These are phyloP conservation scores for Arctopsyche grandis DNA, from an alignment of 1,140 invertebrate species.

Conservation along the genomic window DNA sequence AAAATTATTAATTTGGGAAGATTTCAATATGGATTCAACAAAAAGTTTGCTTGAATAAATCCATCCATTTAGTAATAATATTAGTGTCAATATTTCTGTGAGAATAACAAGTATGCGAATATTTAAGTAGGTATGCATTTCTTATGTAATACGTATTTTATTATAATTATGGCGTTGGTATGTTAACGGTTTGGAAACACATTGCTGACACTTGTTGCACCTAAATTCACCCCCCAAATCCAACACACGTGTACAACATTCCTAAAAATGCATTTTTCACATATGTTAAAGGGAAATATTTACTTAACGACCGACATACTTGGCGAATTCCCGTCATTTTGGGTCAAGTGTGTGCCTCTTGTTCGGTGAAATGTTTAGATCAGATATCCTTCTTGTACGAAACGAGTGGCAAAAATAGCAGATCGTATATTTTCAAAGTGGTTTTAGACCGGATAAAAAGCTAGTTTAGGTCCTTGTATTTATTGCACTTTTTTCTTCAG, in stretches of 20 bases:
- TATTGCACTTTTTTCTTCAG: no score
- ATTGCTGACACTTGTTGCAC: not conserved
- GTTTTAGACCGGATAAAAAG: not conserved
- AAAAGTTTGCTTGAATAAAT: no score
- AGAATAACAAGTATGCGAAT: no score
- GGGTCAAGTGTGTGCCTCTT: slow-evolving; percentile 26
- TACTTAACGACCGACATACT: slow-evolving; percentile 31
- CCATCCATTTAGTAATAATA: no score
- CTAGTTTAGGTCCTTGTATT: no score
- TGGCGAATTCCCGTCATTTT: slow-evolving; percentile 13
- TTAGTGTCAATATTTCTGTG: no score
- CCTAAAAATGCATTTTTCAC: not conserved
- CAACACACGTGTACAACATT: slow-evolving; percentile 16
- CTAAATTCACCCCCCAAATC: not conserved
- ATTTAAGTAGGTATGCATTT: no score
- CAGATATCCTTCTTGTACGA: not conserved
- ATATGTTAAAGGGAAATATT: slow-evolving; percentile 7
- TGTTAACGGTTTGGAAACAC: not conserved
- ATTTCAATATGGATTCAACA: no score
- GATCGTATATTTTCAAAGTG: not conserved
- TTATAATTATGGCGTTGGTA: no score
- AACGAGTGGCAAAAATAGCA: slow-evolving; percentile 5
- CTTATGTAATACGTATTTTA: no score
- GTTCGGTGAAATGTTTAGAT: not conserved
- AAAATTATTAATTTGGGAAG: no score